Percentiles rank a stretch among this genome's conserved stretches.
These are phyloP conservation scores for Trachelus iudaicus DNA, from an alignment of 2,888 invertebrate genomes.

Conservation along the genomic window DNA sequence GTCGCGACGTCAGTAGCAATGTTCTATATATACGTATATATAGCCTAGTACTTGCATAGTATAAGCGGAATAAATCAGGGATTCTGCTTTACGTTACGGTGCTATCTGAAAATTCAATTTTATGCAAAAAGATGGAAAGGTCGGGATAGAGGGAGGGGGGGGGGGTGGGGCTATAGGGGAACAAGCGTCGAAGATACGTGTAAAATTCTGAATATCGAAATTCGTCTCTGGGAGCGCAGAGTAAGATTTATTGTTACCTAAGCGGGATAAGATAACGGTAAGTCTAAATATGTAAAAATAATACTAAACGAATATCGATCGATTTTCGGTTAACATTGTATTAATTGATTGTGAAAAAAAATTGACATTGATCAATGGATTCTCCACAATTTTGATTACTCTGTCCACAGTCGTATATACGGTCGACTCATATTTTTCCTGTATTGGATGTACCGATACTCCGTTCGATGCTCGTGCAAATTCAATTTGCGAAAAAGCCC, in stretches of 20 bases:
- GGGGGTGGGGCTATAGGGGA: no score
- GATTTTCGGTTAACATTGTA: neutral
- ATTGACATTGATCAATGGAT: neutral
- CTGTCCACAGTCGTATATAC: neutral
- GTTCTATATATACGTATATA: neutral
- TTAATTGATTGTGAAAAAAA: neutral
- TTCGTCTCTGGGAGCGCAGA: neutral
- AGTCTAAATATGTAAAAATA: neutral
- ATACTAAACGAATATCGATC: neutral
- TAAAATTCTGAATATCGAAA: neutral
- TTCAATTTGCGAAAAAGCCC: neutral
- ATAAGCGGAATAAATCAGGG: neutral
- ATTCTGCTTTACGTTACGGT: neutral
- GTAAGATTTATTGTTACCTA: neutral
- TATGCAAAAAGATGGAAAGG: neutral
- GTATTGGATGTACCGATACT: neutral
- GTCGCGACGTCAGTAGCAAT: neutral
- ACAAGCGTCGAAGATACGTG: neutral
- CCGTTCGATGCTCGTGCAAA: neutral
- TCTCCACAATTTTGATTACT: neutral
- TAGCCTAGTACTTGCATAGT: neutral
- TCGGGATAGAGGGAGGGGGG: fast-evolving
- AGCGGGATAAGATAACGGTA: neutral
- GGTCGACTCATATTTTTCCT: no score
- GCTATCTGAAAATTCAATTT: neutral